Evolutionary conservation across 2,888 invertebrate species (phyloP).

Genomic region (Drosophila lacicola): DNA sequence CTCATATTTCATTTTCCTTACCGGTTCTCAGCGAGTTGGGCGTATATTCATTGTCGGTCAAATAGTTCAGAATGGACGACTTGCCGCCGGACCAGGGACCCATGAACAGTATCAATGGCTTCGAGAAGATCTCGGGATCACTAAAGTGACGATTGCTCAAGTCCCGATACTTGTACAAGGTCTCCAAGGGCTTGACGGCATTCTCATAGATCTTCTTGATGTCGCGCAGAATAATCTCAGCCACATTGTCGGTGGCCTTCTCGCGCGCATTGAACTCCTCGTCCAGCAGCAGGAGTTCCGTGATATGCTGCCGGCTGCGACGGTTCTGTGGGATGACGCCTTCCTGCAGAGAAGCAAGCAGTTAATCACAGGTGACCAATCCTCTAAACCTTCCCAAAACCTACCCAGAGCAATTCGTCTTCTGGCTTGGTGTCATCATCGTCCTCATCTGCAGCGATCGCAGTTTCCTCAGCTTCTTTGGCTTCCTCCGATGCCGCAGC

Average conservation of each 20-base stretch:
- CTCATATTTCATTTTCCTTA: conserved; percentile 81
- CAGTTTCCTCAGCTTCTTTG: conserved; percentile 42
- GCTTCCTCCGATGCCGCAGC: conserved; percentile 15
- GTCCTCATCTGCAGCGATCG: conserved; percentile 51
- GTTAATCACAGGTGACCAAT: not conserved
- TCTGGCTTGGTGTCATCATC: conserved; percentile 87
- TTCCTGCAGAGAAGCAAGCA: conserved; percentile 85
- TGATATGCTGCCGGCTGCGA: conserved; percentile 92
- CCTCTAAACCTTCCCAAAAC: conserved; percentile 16
- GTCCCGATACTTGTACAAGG: conserved; percentile 95
- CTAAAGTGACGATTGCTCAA: conserved; percentile 96
- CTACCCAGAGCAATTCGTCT: conserved; percentile 88
- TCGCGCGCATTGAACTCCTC: conserved; percentile 91
- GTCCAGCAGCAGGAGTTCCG: conserved; percentile 91
- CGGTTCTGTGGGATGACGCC: conserved; percentile 91
- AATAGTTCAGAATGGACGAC: conserved; percentile 96
- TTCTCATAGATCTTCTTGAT: conserved; percentile 94
- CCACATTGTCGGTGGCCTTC: conserved; percentile 89
- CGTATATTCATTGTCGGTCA: conserved; percentile 94
- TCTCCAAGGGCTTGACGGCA: conserved; percentile 95
- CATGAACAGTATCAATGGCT: conserved; percentile 96
- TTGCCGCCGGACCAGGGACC: conserved; percentile 99
- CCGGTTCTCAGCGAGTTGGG: conserved; percentile 94
- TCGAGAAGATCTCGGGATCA: conserved; percentile 97
- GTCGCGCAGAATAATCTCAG: conserved; percentile 92